A percentile compares a stretch with the other conserved stretches of the same genome.
phyloP scores from a whole-genome alignment of 1,140 invertebrate species.

The Bombus superbus region DNA sequence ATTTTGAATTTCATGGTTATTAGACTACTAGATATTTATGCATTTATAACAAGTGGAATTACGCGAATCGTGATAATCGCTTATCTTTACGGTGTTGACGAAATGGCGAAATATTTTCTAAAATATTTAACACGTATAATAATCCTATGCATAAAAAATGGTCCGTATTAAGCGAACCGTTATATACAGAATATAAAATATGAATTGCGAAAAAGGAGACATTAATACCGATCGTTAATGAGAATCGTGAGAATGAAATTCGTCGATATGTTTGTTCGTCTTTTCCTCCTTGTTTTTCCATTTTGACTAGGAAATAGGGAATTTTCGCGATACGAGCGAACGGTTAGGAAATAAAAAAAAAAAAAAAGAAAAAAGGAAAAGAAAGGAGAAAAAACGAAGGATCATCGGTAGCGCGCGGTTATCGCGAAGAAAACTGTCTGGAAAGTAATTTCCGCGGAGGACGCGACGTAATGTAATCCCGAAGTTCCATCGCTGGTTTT shows the following conservation, averaged over 20 bases:
- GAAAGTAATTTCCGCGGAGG: conserved; percentile 46
- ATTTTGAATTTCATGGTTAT: no score
- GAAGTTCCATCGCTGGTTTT: conserved; percentile 35
- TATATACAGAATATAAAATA: no score
- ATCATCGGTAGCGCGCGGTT: conserved; percentile 4
- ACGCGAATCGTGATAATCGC: no score
- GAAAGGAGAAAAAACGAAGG: neutral
- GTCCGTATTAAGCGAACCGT: no score
- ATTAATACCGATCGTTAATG: neutral
- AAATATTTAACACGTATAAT: no score
- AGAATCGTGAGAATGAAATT: neutral
- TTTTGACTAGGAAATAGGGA: neutral
- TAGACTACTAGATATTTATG: no score
- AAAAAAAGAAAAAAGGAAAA: neutral
- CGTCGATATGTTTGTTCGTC: neutral
- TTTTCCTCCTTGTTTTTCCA: neutral
- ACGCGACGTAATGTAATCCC: conserved; percentile 42
- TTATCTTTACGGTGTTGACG: no score
- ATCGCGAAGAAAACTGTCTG: conserved; percentile 33
- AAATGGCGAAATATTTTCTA: no score
- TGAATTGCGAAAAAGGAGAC: neutral
- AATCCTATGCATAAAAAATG: no score
- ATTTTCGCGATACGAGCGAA: neutral
- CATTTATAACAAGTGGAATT: no score
- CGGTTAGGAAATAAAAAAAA: neutral